Percentiles rank a stretch among this genome's conserved stretches.
These are phyloP conservation scores for Eira barbara DNA, from an alignment of 2,113 vertebrate species.

Conservation along the genomic window DNA sequence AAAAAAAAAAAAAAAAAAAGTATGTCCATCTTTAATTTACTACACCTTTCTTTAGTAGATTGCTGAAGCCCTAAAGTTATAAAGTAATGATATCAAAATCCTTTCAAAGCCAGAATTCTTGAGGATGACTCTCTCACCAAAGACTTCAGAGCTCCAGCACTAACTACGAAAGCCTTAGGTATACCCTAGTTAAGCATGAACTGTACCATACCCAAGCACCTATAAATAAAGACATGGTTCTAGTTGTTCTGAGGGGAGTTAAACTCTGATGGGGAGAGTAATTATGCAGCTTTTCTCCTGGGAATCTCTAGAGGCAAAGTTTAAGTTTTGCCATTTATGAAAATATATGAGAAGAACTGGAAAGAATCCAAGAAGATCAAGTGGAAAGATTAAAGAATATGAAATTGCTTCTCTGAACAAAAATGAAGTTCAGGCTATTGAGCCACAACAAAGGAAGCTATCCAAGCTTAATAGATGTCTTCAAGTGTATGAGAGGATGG, in stretches of 20 bases:
- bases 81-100: not conserved
- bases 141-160: not conserved
- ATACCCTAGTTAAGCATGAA: not conserved
- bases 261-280: not conserved
- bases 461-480: conserved; percentile 49
- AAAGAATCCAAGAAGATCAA: conserved; percentile 16
- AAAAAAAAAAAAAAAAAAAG: not conserved
- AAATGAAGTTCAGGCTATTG: conserved; percentile 29
- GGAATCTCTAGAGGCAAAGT: not conserved
- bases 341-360: not conserved
- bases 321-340: conserved; percentile 34
- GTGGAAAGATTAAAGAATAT: conserved; percentile 38
- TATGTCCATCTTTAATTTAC: not conserved
- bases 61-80: not conserved
- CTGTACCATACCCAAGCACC: not conserved
- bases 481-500: conserved; percentile 35
- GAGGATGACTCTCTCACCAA: not conserved
- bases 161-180: not conserved
- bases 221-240: not conserved
- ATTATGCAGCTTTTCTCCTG: conserved; percentile 13
- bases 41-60: not conserved
- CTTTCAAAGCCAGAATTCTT: conserved; percentile 23
- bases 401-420: conserved; percentile 50
- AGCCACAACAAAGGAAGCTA: conserved; percentile 52
- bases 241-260: not conserved